Evolutionary conservation across 2,113 vertebrate species (phyloP).

Genomic region (Poeciliopsis prolifica): DNA sequence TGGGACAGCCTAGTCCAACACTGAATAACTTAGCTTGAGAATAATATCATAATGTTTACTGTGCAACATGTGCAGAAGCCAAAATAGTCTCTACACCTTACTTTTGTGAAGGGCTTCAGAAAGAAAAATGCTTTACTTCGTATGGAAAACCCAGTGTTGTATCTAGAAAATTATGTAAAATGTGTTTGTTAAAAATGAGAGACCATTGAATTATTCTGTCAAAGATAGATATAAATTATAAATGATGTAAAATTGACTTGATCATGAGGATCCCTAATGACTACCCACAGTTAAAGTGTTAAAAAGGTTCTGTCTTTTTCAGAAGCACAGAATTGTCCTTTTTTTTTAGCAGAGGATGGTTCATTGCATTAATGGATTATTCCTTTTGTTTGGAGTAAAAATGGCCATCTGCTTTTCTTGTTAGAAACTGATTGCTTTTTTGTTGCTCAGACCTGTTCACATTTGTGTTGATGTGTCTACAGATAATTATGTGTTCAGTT

Average conservation of each 20-base stretch:
- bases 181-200: too few species aligned
- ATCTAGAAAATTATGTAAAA: background rate
- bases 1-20: too few species aligned
- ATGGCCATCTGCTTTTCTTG: constrained; percentile 56
- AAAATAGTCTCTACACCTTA: background rate
- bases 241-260: too few species aligned
- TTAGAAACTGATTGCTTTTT: constrained; percentile 24
- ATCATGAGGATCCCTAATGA: too few species aligned
- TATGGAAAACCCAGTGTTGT: too few species aligned
- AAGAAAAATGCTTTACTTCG: background rate
- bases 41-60: background rate
- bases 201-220: too few species aligned
- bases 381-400: constrained; percentile 56
- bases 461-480: constrained; percentile 7
- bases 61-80: background rate
- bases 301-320: too few species aligned
- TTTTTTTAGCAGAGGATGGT: constrained; percentile 34
- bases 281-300: too few species aligned
- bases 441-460: constrained; percentile 1
- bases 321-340: constrained; percentile 10
- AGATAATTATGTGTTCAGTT: constrained; percentile 15
- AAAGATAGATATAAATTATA: too few species aligned
- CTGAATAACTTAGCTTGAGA: too few species aligned
- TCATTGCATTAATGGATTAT: constrained; percentile 53
- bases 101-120: background rate